phyloP scores from a whole-genome alignment of 2,113 vertebrate species.

The Oryzias javanicus region DNA sequence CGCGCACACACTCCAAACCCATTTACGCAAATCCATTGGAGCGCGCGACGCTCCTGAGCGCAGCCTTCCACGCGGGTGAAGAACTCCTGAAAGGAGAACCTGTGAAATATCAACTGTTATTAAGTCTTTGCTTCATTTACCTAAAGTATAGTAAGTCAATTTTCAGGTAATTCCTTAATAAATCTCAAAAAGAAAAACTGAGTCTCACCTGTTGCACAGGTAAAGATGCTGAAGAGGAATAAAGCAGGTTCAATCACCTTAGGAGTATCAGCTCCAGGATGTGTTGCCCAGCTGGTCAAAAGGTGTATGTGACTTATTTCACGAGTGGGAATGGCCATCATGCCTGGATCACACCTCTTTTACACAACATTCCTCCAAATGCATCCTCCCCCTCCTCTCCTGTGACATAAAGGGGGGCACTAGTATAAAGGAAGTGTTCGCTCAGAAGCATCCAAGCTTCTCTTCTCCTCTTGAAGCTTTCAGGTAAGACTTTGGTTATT shows the following conservation, averaged over 20 bases:
- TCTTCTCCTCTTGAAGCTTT: conserved; percentile 5
- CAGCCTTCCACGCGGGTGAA: conserved; percentile 40
- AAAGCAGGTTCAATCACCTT: conserved; percentile 14
- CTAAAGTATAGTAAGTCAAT: no score
- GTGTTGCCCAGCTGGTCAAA: conserved; percentile 35
- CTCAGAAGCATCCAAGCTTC: conserved; percentile 21
- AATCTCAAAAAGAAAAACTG: conserved; percentile 4
- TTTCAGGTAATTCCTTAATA: no score
- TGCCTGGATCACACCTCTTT: conserved; percentile 59
- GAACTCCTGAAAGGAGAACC: conserved; percentile 12
- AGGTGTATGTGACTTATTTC: conserved; percentile 46
- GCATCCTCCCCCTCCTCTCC: conserved; percentile 60
- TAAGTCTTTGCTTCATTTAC: no score
- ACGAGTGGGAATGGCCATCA: conserved; percentile 50
- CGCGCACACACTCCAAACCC: conserved; percentile 49
- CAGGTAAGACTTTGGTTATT: conserved; percentile 43
- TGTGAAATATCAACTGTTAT: no score
- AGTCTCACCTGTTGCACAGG: conserved; percentile 47
- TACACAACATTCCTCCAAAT: conserved; percentile 34
- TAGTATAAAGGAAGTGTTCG: conserved; percentile 69
- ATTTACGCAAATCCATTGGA: conserved; percentile 73
- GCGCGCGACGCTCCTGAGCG: conserved; percentile 55
- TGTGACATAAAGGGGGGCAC: conserved; percentile 26
- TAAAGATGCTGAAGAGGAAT: conserved; percentile 18
- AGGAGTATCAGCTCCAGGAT: conserved; percentile 23